A percentile compares a stretch with the other conserved stretches of the same genome.
These are phyloP conservation scores for Sebastes schlegelii DNA, from an alignment of 2,113 vertebrate species.

Conservation along the genomic window DNA sequence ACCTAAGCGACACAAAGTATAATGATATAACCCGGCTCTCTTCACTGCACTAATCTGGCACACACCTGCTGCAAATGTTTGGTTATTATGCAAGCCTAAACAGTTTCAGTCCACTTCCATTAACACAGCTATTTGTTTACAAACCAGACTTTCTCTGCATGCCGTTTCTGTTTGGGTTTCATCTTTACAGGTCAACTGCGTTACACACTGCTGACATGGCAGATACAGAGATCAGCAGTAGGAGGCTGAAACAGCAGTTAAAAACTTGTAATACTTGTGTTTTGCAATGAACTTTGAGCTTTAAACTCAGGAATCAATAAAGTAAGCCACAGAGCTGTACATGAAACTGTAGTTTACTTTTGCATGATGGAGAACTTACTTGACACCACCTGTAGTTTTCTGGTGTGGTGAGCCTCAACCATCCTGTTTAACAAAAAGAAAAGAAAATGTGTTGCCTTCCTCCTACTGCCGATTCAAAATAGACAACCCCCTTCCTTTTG, in stretches of 20 bases:
- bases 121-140: neutral
- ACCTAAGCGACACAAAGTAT: neutral
- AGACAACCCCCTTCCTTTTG: no score
- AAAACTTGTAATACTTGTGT: neutral
- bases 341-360: neutral
- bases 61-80: constrained; percentile 1
- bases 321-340: neutral
- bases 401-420: neutral
- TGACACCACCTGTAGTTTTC: no score
- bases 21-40: neutral
- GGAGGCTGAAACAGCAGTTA: neutral
- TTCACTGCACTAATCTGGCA: neutral
- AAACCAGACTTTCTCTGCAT: neutral
- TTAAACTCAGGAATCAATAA: neutral
- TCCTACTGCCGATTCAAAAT: neutral
- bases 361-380: neutral
- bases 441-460: neutral
- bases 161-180: constrained; percentile 36
- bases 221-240: neutral
- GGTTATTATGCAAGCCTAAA: neutral
- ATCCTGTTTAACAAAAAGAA: neutral
- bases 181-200: neutral
- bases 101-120: neutral
- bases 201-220: neutral
- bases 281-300: neutral